Base-by-base conservation (phyloP, 1,140 invertebrate genomes). In the Adelges cooleyi region DNA sequence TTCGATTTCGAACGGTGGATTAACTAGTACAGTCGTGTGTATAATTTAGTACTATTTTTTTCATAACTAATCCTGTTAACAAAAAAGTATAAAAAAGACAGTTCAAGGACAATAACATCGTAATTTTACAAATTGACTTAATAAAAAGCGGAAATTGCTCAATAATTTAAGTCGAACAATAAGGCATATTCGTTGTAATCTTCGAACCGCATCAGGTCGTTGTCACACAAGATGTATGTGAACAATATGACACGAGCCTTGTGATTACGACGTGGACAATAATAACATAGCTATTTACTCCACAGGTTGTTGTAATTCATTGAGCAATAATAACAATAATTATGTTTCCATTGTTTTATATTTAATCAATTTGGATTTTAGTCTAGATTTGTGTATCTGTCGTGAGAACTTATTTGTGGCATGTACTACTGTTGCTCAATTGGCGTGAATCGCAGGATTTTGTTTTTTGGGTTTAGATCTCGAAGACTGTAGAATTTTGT, bases 151-250 rank as follows among this genome's bases (percentile, higher is more conserved):
- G 40, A 62, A 62, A 62, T 62, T 62, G 56, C 56, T 13, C 25
- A 62, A 62, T 17, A 48, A 46, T 62, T 62, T 46, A 13, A 48
- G 40, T 46, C 42, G 25, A 46, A 62, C 56, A 62, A 62, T 48
- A 17, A 44, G 22, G 38, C 10, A 29, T 62, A 29, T 62, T 62
- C 23, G 25, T 17, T 27, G 56, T 48, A 46, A 48, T 62, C 56
- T 29, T 17, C 17, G 42, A 62, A 62, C 42, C 56, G 42, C 8
- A 48, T 62, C 40, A 38, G 40, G 56, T 62, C 56, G 33, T 62
- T 62, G 56, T 62, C 56, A 42, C 42, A 15, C n/a, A 44, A 48
- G n/a, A 15, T 29, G 42, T 13, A 2, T 13, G 23, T n/a, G 9
- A 20, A 33, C 15, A 46, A 59, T 44, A 44, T 18, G 40, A 42